Conservation (phyloP, 64 coral and sea anemone genomes). For the Montipora efflorescens region DNA sequence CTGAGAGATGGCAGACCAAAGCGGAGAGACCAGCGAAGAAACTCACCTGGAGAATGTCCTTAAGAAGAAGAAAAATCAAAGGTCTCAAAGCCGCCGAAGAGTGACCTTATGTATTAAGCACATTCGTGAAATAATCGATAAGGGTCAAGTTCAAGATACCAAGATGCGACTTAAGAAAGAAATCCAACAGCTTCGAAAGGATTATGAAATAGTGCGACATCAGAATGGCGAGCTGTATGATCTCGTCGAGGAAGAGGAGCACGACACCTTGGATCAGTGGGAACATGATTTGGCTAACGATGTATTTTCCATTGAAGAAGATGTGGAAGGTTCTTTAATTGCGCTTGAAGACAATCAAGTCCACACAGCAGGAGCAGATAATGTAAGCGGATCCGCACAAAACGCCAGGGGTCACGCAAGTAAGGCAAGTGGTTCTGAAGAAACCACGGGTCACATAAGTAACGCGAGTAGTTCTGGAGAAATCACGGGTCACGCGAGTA, state of each 20-base stretch:
- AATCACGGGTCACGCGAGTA: too few species aligned
- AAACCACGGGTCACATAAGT: background rate
- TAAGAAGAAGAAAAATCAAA: background rate
- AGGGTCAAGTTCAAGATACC: background rate
- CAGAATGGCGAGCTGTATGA: background rate
- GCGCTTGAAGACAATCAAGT: background rate
- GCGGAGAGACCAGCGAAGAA: background rate
- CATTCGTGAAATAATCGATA: background rate
- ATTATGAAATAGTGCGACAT: background rate
- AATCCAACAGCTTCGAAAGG: background rate
- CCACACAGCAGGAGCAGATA: background rate
- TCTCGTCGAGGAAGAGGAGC: background rate
- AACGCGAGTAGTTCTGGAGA: background rate
- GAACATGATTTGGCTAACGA: background rate
- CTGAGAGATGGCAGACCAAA: background rate
- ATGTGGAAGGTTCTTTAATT: background rate
- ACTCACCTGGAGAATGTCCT: background rate
- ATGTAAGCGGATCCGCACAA: background rate
- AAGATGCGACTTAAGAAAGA: background rate
- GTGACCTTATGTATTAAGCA: background rate
- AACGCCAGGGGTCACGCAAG: background rate
- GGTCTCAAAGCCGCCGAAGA: background rate
- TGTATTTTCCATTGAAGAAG: background rate
- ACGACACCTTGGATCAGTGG: background rate
- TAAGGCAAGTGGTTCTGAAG: background rate